These are phyloP conservation scores for Tiphia femorata DNA, from an alignment of 2,888 invertebrate genomes.

Conservation along the genomic window DNA sequence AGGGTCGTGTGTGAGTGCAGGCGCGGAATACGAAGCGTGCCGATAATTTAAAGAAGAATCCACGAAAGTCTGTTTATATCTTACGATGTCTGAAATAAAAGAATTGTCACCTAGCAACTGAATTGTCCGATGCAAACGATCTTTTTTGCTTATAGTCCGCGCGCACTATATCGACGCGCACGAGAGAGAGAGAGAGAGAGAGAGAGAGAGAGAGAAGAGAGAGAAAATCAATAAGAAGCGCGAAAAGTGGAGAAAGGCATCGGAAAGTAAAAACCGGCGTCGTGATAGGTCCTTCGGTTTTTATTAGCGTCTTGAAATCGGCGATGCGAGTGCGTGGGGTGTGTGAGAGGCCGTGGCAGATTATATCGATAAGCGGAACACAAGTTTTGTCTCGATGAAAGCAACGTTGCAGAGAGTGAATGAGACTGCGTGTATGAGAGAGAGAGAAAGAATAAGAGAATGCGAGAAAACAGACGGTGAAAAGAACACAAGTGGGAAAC, in stretches of 20 bases:
- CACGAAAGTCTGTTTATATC: slow-evolving; percentile 28
- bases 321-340: too few relatives aligned
- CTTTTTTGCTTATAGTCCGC: slow-evolving; percentile 15
- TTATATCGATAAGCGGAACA: too few relatives aligned
- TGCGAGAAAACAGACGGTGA: too few relatives aligned
- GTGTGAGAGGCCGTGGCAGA: too few relatives aligned
- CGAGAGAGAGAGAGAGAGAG: too few relatives aligned
- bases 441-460: too few relatives aligned
- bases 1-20: slow-evolving; percentile 11
- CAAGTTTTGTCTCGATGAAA: too few relatives aligned
- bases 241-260: neutral
- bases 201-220: neutral
- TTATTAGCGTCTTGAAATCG: too few relatives aligned
- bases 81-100: slow-evolving; percentile 29
- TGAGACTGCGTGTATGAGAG: too few relatives aligned
- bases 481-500: neutral
- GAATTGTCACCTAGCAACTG: slow-evolving; percentile 27
- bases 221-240: neutral
- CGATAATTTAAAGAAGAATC: slow-evolving; percentile 26
- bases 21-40: slow-evolving; percentile 16
- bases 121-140: slow-evolving; percentile 16
- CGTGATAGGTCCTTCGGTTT: neutral
- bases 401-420: too few relatives aligned
- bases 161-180: neutral
- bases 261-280: neutral